phyloP scores from a whole-genome alignment of 2,797 vertebrate genomes.

The Lepus oiostolus region DNA sequence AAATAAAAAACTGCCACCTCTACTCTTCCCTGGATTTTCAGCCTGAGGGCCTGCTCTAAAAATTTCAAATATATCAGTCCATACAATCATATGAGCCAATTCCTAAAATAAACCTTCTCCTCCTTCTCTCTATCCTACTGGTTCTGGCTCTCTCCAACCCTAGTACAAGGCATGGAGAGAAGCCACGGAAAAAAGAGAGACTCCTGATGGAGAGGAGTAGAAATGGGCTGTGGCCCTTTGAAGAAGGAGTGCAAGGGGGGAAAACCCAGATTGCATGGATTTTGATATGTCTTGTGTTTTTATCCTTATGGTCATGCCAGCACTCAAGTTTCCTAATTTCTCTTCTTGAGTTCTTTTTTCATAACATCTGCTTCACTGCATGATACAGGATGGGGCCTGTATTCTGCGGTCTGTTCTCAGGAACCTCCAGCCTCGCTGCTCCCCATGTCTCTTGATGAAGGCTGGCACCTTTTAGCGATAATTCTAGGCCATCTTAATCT shows the following conservation, averaged over 20 bases:
- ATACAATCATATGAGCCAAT: no score
- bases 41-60: no score
- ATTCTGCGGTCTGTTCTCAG: neutral
- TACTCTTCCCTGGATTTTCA: no score
- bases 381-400: neutral
- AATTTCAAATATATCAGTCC: no score
- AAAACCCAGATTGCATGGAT: neutral
- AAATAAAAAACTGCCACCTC: no score
- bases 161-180: neutral
- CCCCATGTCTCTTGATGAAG: neutral
- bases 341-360: neutral
- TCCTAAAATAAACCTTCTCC: neutral
- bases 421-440: neutral
- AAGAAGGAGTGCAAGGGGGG: no score
- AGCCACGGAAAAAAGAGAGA: neutral
- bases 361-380: neutral
- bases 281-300: neutral
- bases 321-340: neutral
- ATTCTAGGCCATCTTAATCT: neutral
- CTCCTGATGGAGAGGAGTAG: neutral
- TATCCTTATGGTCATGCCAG: neutral
- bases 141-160: neutral
- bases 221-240: neutral
- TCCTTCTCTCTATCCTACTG: neutral
- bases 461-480: neutral